Evolutionary conservation across 2,797 vertebrate genomes (phyloP).

Genomic region (Mionectes olivaceus): DNA sequence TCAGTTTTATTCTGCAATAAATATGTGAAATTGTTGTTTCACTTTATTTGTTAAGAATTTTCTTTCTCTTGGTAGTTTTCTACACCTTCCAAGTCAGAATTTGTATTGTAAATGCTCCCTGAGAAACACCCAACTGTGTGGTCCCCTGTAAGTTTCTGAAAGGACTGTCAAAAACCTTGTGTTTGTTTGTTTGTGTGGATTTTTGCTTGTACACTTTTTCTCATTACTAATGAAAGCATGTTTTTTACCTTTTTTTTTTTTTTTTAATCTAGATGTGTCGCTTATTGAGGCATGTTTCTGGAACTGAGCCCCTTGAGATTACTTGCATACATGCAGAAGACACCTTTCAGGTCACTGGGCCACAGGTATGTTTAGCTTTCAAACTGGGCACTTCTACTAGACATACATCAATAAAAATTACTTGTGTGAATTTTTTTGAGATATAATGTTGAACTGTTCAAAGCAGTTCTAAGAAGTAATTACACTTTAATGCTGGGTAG

Average conservation of each 20-base stretch:
- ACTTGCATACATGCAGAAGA: constrained; percentile 96
- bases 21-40: neutral
- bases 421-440: neutral
- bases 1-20: neutral
- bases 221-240: neutral
- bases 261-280: constrained; percentile 84
- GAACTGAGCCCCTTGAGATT: constrained; percentile 95
- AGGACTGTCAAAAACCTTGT: neutral
- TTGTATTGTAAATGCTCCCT: neutral
- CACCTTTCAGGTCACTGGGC: constrained; percentile 96
- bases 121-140: neutral
- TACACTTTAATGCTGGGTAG: neutral
- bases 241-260: neutral
- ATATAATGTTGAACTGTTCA: neutral
- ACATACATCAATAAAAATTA: neutral
- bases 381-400: neutral
- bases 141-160: neutral
- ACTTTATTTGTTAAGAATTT: neutral
- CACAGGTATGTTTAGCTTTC: constrained; percentile 85
- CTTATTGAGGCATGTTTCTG: constrained; percentile 92
- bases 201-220: neutral
- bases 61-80: neutral
- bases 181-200: neutral
- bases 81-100: neutral
- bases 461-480: neutral